Conservation (phyloP, 23 tunicate genomes). For the Phallusia fumigata region DNA sequence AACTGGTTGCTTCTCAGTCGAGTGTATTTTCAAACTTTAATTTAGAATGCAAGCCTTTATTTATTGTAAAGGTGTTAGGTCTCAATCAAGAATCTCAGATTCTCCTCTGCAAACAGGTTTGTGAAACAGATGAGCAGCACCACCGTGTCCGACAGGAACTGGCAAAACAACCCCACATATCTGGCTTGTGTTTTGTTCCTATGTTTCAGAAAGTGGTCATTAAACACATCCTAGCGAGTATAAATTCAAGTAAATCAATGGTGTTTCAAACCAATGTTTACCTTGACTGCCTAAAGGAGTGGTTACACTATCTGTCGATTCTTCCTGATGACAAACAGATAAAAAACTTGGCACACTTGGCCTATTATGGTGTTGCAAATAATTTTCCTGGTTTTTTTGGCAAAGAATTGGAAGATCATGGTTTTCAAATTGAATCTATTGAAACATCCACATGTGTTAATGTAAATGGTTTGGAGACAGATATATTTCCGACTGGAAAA, state of each 20-base stretch:
- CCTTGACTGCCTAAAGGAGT: no score
- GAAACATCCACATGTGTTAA: background rate
- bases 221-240: background rate
- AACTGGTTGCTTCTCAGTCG: background rate
- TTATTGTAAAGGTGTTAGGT: background rate
- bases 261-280: background rate
- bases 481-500: background rate
- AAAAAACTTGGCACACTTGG: background rate
- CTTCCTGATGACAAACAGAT: background rate
- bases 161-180: background rate
- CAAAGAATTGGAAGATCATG: background rate
- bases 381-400: background rate
- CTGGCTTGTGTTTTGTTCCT: background rate
- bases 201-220: background rate
- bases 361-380: background rate
- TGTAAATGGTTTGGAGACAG: background rate
- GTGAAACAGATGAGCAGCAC: background rate
- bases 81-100: background rate
- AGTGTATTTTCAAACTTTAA: background rate
- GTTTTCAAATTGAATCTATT: background rate
- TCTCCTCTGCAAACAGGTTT: background rate
- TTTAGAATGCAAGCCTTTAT: background rate
- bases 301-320: no score
- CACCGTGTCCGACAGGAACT: background rate
- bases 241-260: background rate